Evolutionary conservation across 2,888 invertebrate species (phyloP).

Genomic region (Papilio elwesi): DNA sequence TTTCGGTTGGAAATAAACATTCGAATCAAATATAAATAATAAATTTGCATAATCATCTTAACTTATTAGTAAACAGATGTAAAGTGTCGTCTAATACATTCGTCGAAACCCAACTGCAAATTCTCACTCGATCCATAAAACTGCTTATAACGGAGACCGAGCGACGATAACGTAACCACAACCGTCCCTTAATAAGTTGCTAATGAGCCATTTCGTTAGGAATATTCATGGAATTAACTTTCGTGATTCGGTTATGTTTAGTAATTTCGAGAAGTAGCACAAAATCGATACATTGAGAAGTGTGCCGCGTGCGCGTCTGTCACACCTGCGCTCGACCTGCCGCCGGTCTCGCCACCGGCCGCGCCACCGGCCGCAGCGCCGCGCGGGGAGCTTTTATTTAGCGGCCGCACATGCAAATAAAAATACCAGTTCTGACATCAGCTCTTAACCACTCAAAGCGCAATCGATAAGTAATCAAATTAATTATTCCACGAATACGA

Average conservation of each 20-base stretch:
- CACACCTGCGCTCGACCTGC: conserved; percentile 52
- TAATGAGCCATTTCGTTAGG: conserved; percentile 39
- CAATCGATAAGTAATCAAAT: conserved; percentile 33
- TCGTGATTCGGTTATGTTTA: conserved; percentile 40
- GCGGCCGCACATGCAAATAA: conserved; percentile 42
- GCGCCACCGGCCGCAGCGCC: conserved; percentile 37
- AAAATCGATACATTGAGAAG: conserved; percentile 40
- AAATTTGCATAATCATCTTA: conserved; percentile 14
- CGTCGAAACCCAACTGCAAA: conserved; percentile 20
- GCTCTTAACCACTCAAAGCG: conserved; percentile 21
- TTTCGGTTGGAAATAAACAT: conserved; percentile 9
- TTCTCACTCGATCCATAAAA: conserved; percentile 24
- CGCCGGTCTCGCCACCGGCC: conserved; percentile 41
- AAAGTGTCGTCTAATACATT: conserved; percentile 7
- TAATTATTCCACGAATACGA: conserved; percentile 34
- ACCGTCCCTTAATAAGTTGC: conserved; percentile 39
- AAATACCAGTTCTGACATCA: conserved; percentile 35
- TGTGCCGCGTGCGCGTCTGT: conserved; percentile 45
- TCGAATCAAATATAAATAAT: conserved; percentile 9
- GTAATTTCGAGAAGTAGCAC: conserved; percentile 37
- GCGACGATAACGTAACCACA: conserved; percentile 31
- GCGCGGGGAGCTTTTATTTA: conserved; percentile 45
- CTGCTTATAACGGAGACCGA: conserved; percentile 33
- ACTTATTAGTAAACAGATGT: conserved; percentile 15
- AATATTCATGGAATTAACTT: conserved; percentile 40